Evolutionary conservation across 2,888 invertebrate species (phyloP).

Genomic region (Acrobasis repandana): DNA sequence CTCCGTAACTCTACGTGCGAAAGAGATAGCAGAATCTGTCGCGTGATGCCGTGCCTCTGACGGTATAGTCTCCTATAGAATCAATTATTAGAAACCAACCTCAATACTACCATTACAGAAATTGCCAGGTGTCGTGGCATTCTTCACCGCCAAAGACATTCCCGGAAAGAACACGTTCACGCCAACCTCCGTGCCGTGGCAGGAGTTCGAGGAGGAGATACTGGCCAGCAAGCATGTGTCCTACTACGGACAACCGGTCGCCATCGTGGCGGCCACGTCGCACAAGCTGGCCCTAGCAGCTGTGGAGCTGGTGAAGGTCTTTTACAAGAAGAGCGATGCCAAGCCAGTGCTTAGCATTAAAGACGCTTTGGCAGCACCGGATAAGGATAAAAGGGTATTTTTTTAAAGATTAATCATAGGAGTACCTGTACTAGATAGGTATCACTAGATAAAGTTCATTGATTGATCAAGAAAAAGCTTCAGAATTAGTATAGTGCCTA

Average conservation of each 20-base stretch:
- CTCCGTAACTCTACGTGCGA: too few species aligned
- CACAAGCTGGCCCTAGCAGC: conserved; percentile 68
- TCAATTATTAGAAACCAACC: too few species aligned
- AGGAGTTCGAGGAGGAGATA: conserved; percentile 70
- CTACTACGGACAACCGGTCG: conserved; percentile 89
- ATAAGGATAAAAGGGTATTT: conserved; percentile 66
- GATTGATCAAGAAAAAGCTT: too few species aligned
- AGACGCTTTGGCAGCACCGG: conserved; percentile 76
- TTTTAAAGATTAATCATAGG: too few species aligned
- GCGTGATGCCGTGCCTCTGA: too few species aligned
- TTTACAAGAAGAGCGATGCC: conserved; percentile 72
- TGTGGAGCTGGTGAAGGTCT: conserved; percentile 72
- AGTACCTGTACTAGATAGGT: too few species aligned
- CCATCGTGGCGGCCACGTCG: conserved; percentile 86
- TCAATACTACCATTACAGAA: conserved; percentile 69
- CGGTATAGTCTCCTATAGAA: too few species aligned
- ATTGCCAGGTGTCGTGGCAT: conserved; percentile 85
- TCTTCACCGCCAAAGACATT: conserved; percentile 86
- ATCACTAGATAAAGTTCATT: too few species aligned
- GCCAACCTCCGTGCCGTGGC: conserved; percentile 59
- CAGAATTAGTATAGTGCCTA: too few species aligned
- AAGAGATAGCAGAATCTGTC: too few species aligned
- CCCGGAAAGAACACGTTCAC: conserved; percentile 86
- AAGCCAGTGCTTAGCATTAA: conserved; percentile 69
- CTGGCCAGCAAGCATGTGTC: conserved; percentile 79